Base-by-base conservation (phyloP, 2,888 invertebrate genomes). In the Exephanes ischioxanthus region DNA sequence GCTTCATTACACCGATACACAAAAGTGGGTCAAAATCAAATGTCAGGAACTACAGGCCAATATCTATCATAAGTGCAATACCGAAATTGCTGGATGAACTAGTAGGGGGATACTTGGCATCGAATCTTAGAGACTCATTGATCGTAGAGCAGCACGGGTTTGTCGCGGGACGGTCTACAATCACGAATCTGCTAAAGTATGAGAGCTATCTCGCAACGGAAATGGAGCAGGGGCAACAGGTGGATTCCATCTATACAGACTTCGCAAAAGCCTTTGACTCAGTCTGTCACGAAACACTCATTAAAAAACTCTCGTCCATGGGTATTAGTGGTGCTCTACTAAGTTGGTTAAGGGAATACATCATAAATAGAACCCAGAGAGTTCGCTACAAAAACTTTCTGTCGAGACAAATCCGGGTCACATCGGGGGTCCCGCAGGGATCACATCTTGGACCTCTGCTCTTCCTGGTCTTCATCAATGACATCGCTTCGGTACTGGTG, bases 21-120 rank as follows among this genome's bases (percentile, higher is more conserved):
- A 86, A 86, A 41, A 14, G 55, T 16, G 82, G 73, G 30, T 33
- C 45, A 19, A 73, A 48, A 14, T 51, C 75, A 11, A 37, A 83
- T 11, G 51, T 86, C 14, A 11, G 19, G 19, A 84, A 86, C 66
- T 86, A 86, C 68, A n/a, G 86, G 22, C 84, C 80, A 1, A 84
- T 86, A 41, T 55, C 83, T 33, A 77, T 67, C 22, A 55, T 73
- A 2, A 66, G 55, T 16, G 26, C 80, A 80, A 33, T 72, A 16
- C 72, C 67, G 5, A 67, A 41, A 45, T 0, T n/a, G 2, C 67
- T 41, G 2, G 41, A 67, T n/a, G n/a, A 67, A 9, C n/a, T n/a
- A n/a, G 67, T 67, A 7, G 3, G 3, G 86, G 58, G 22, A 58
- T 33, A 33, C 11, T 37, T 55, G 6, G 30, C 37, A n/a, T 53